phyloP scores from a whole-genome alignment of 2,888 invertebrate genomes.

The Chorisops tibialis region DNA sequence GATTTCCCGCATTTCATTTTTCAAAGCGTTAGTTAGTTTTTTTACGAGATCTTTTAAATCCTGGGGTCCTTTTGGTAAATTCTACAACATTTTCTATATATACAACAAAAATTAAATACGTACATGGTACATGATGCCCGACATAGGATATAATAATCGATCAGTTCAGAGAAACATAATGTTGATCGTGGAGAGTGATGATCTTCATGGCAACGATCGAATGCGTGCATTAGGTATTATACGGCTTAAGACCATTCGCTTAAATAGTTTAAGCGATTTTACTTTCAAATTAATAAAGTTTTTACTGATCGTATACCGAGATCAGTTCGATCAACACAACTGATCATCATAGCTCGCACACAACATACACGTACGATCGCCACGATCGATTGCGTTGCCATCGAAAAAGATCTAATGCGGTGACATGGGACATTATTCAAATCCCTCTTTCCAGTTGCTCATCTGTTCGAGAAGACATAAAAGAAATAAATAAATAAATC shows the following conservation, averaged over 20 bases:
- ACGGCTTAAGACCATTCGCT: too few species aligned
- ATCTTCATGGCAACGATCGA: background rate
- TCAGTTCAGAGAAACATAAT: background rate
- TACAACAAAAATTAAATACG: slow-evolving; percentile 6
- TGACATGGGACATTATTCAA: slow-evolving; percentile 36
- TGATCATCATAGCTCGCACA: too few species aligned
- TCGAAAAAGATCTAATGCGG: slow-evolving; percentile 20
- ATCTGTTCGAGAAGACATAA: slow-evolving; percentile 37
- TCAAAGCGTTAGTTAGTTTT: background rate
- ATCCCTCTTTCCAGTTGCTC: slow-evolving; percentile 45
- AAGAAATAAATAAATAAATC: slow-evolving; percentile 28
- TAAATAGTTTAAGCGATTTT: too few species aligned
- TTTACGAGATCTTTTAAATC: slow-evolving; percentile 19
- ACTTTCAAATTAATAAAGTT: too few species aligned
- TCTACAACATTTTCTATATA: slow-evolving; percentile 12
- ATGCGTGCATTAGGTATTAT: too few species aligned
- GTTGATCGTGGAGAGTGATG: background rate
- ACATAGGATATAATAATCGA: slow-evolving; percentile 15
- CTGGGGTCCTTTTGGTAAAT: slow-evolving; percentile 16
- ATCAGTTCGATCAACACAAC: too few species aligned
- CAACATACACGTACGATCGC: background rate
- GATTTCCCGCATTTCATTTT: slow-evolving; percentile 15
- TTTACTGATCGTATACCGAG: too few species aligned
- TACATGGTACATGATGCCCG: background rate
- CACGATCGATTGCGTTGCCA: slow-evolving; percentile 18